Evolutionary conservation across 2,113 vertebrate genomes (phyloP).

Genomic region (Butastur rufipennis): DNA sequence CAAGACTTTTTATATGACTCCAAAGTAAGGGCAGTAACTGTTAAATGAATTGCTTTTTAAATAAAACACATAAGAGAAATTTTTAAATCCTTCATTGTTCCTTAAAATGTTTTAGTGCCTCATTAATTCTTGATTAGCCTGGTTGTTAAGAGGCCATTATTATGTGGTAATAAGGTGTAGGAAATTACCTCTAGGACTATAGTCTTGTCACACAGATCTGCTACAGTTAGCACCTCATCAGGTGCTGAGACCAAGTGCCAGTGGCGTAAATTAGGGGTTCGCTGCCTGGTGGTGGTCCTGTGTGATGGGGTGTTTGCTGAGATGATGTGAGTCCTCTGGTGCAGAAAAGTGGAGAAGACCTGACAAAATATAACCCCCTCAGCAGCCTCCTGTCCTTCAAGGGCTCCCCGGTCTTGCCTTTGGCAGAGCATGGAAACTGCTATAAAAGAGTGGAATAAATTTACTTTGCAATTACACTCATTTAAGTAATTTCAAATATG

Average conservation of each 20-base stretch:
- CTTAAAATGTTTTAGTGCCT: conserved; percentile 60
- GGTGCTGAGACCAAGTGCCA: background rate
- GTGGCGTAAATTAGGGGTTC: background rate
- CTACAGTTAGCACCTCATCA: conserved; percentile 25
- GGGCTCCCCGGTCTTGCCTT: background rate
- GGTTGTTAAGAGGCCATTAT: conserved; percentile 42
- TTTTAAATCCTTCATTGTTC: conserved; percentile 56
- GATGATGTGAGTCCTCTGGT: background rate
- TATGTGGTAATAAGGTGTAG: conserved; percentile 48
- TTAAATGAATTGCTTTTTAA: conserved; percentile 53
- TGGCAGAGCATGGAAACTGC: background rate
- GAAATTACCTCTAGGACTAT: conserved; percentile 43
- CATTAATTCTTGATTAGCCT: conserved; percentile 64
- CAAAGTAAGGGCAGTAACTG: conserved; percentile 1
- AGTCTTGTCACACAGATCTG: background rate
- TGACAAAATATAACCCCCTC: background rate
- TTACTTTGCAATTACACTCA: conserved; percentile 13
- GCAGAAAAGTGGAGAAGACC: background rate
- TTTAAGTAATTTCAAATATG: conserved; percentile 28
- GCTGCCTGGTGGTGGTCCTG: background rate
- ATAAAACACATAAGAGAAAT: conserved; percentile 55
- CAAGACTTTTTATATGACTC: background rate
- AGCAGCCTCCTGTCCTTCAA: background rate
- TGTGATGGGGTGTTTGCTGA: background rate
- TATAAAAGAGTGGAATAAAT: conserved; percentile 11